phyloP scores from a whole-genome alignment of 2,888 invertebrate genomes.

The Trissolcus japonicus region DNA sequence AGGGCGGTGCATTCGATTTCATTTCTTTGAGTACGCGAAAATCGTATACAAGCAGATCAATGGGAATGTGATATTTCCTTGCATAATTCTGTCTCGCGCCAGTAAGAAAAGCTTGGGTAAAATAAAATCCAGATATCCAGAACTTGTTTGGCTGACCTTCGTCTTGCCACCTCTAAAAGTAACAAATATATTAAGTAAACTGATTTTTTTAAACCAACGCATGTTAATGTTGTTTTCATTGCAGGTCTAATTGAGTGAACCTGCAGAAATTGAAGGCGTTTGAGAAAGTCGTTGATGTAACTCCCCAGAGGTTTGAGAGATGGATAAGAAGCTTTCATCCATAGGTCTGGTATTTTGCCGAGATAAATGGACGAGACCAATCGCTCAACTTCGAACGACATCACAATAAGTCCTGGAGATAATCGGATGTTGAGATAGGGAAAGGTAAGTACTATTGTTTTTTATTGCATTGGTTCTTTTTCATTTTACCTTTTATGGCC shows the following conservation, averaged over 20 bases:
- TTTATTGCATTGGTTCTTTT: not conserved
- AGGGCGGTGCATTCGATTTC: constrained; percentile 78
- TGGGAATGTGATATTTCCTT: constrained; percentile 93
- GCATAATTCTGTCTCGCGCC: constrained; percentile 96
- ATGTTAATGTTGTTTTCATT: not conserved
- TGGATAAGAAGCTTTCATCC: constrained; percentile 93
- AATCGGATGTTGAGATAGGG: not conserved
- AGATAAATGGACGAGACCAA: constrained; percentile 89
- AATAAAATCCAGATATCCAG: constrained; percentile 97
- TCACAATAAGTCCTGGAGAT: constrained; percentile 86
- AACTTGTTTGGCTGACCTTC: constrained; percentile 88
- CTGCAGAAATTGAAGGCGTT: constrained; percentile 88
- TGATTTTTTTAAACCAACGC: not conserved
- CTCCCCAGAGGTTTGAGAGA: constrained; percentile 93
- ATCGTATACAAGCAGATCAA: constrained; percentile 90
- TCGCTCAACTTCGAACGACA: constrained; percentile 91
- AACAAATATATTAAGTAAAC: not conserved
- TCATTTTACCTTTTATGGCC: constrained; percentile 87
- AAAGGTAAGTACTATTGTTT: not conserved
- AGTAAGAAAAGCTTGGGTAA: constrained; percentile 96
- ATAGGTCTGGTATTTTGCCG: constrained; percentile 89
- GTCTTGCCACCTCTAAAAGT: constrained; percentile 86
- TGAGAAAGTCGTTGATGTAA: constrained; percentile 90
- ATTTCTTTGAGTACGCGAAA: constrained; percentile 82
- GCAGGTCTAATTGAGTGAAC: constrained; percentile 76